Base-by-base conservation (phyloP, 92 coral and sea anemone species). In the Ricordea florida region DNA sequence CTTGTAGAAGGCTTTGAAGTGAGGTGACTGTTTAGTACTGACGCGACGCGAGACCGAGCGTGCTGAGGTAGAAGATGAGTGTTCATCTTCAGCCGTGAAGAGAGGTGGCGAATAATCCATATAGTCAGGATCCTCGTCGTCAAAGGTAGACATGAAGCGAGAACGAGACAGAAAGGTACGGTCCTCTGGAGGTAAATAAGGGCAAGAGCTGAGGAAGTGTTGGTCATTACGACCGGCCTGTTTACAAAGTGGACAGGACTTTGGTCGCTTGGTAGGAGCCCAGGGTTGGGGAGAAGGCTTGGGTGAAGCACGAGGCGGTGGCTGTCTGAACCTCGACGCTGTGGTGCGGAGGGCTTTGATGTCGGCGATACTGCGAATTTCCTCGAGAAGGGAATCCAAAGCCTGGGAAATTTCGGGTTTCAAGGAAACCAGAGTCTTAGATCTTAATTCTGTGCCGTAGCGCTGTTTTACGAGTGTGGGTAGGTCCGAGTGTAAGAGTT, bases 171-270 rank as follows among this genome's bases (percentile, higher is more conserved):
- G 37, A 41, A 47, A 78, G 6, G 42, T 49, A 17, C 67, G 76
- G 33, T n/a, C n/a, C n/a, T n/a, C n/a, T n/a, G n/a, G n/a, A n/a
- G n/a, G n/a, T n/a, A n/a, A n/a, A n/a, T n/a, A 79, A n/a, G 85
- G 85, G 45, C 85, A 78, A 10, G 36, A 24, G 52, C 85, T 78
- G 2, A 78, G 44, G 43, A 9, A 78, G 64, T 78, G 85, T n/a
- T 56, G 79, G 57, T 75, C 82, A 27, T 18, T 32, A 13, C 82
- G 51, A 9, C 78, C 62, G 1, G 80, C 84, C 28, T 78, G 67
- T 29, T 48, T 66, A 34, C 85, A 69, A 4, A 78, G 57, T 29
- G 80, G 81, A 43, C 85, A 52, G 6, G 85, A 35, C 28, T 51
- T 69, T 11, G 55, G 69, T 52, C 70, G 53, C 28, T 26, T 76